A percentile compares a stretch with the other conserved stretches of the same genome.
Evolutionary conservation across 2,888 invertebrate species (phyloP).

Genomic region (Apantesis nais): DNA sequence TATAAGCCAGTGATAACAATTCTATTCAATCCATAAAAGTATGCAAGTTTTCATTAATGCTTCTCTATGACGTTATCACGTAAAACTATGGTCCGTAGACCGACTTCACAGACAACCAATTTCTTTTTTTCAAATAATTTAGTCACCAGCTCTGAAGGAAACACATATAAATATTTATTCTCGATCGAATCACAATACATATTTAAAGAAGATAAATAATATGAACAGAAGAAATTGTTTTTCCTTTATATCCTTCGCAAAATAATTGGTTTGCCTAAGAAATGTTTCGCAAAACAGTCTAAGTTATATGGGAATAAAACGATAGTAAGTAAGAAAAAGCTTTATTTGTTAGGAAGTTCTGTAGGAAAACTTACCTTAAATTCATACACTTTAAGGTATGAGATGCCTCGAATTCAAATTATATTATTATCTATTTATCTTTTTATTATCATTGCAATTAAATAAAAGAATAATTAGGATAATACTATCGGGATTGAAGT

Average conservation of each 20-base stretch:
- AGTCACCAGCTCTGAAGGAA: too few relatives aligned
- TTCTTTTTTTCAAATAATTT: too few relatives aligned
- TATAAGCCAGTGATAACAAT: too few relatives aligned
- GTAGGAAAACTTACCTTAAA: not conserved
- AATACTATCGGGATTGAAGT: too few relatives aligned
- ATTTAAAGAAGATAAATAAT: slow-evolving; percentile 20
- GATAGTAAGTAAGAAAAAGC: not conserved
- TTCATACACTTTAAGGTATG: not conserved
- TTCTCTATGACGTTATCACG: too few relatives aligned
- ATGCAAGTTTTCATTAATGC: too few relatives aligned
- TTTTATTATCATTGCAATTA: not conserved
- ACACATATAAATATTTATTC: too few relatives aligned
- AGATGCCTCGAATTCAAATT: not conserved
- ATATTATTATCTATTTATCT: not conserved
- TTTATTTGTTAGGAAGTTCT: not conserved
- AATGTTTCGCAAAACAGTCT: slow-evolving; percentile 10
- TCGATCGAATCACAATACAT: too few relatives aligned
- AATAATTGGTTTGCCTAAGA: slow-evolving; percentile 20
- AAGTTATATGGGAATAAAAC: slow-evolving; percentile 9
- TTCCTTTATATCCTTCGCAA: slow-evolving; percentile 15
- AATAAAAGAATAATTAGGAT: too few relatives aligned
- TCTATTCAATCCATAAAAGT: too few relatives aligned
- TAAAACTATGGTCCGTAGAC: too few relatives aligned
- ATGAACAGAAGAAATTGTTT: slow-evolving; percentile 17
- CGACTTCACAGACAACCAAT: too few relatives aligned